Percentiles rank a stretch among this genome's conserved stretches.
phyloP scores from a whole-genome alignment of 2,888 invertebrate genomes.

The Limnephilus lunatus region DNA sequence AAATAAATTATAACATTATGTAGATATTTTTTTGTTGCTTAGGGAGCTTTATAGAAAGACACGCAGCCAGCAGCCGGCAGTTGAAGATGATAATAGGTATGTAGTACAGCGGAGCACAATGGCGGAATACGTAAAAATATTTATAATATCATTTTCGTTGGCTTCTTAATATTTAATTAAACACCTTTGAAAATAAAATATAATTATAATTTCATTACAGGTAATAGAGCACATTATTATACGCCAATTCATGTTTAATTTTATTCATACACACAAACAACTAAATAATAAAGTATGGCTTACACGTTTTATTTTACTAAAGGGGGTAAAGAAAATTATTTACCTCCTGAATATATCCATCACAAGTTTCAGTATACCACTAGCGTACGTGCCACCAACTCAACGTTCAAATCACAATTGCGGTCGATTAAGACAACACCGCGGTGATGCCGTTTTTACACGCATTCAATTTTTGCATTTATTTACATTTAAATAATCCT shows the following conservation, averaged over 20 bases:
- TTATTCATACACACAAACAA: not conserved
- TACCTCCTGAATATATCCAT: not conserved
- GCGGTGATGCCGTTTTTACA: not conserved
- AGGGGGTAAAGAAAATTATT: not conserved
- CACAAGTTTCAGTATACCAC: not conserved
- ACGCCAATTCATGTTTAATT: not conserved
- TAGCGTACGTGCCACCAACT: not conserved
- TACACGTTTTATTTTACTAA: not conserved
- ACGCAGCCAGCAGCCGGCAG: not conserved
- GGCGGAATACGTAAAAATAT: not conserved
- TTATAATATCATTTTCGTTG: no score
- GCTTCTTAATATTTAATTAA: no score
- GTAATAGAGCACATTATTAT: no score
- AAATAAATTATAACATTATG: not conserved
- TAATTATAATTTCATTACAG: no score
- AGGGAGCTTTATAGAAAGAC: not conserved
- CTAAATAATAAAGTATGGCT: not conserved
- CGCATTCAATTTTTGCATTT: not conserved
- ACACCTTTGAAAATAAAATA: no score
- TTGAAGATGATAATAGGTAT: no score
- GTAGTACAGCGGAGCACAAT: no score
- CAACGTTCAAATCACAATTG: not conserved
- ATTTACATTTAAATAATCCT: not conserved
- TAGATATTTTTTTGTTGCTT: not conserved
- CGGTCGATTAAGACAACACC: not conserved